Conservation (phyloP, 2,888 invertebrate species). For the Clivina fossor region DNA sequence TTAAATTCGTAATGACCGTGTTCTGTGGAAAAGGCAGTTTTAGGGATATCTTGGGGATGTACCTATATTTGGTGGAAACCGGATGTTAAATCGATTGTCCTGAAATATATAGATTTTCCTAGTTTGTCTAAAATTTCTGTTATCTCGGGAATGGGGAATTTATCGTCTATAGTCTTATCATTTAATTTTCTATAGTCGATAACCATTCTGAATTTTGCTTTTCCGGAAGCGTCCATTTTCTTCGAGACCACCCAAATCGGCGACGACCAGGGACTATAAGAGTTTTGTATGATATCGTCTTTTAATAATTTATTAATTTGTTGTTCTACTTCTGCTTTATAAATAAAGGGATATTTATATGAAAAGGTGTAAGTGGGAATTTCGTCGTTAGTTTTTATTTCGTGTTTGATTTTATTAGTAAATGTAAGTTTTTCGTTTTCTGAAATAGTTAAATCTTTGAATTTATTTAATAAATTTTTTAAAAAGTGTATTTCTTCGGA, state of each 20-base stretch:
- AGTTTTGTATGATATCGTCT: conserved; percentile 36
- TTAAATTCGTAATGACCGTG: conserved; percentile 23
- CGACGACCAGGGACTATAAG: conserved; percentile 37
- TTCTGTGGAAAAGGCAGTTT: conserved; percentile 39
- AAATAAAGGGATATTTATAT: conserved; percentile 38
- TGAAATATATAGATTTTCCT: conserved; percentile 38
- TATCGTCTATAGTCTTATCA: conserved; percentile 39
- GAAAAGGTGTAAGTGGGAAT: conserved; percentile 36
- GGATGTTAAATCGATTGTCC: conserved; percentile 1
- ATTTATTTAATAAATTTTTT: conserved; percentile 32
- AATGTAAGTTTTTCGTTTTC: conserved; percentile 37
- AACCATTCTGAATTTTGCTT: conserved; percentile 39
- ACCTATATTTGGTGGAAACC: conserved; percentile 42
- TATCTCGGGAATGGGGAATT: conserved; percentile 39
- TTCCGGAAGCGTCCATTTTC: conserved; percentile 37
- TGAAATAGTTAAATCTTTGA: conserved; percentile 36
- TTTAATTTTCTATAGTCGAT: conserved; percentile 39
- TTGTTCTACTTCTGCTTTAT: conserved; percentile 37
- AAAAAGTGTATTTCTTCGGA: conserved; percentile 35
- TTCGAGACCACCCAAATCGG: conserved; percentile 41
- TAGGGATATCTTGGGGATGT: conserved; percentile 36
- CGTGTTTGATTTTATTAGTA: conserved; percentile 37
- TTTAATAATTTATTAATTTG: conserved; percentile 35
- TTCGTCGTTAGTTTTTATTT: conserved; percentile 37
- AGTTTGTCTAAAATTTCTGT: conserved; percentile 40